Evolutionary conservation across 1,140 invertebrate genomes (phyloP).

Genomic region (Microplitis mediator): DNA sequence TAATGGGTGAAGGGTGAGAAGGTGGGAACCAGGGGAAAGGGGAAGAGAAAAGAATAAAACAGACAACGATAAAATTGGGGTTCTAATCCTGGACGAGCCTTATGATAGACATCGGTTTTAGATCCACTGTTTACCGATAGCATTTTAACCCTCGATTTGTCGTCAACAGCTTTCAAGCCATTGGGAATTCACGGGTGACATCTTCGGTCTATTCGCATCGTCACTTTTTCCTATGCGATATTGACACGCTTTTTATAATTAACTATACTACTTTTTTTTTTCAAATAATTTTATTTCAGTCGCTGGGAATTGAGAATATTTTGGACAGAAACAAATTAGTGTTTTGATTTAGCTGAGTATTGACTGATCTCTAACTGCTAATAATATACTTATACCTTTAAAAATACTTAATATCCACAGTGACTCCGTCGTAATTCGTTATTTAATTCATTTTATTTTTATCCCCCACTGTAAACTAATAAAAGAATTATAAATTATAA

Average conservation of each 20-base stretch:
- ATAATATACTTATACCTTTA: too few species aligned
- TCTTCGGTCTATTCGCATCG: slow-evolving; percentile 2
- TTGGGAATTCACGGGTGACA: slow-evolving; percentile 49
- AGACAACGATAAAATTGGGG: slow-evolving; percentile 52
- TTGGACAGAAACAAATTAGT: too few species aligned
- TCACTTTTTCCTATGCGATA: background rate
- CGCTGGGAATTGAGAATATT: too few species aligned
- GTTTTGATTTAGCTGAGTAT: too few species aligned
- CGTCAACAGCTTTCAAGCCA: slow-evolving; percentile 59
- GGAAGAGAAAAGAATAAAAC: background rate
- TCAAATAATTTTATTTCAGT: background rate
- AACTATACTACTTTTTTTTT: background rate
- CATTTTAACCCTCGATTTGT: slow-evolving; percentile 65
- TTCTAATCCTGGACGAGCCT: slow-evolving; percentile 53
- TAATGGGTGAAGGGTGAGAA: too few species aligned
- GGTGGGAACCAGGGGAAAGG: too few species aligned
- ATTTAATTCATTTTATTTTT: too few species aligned
- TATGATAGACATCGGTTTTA: slow-evolving; percentile 48
- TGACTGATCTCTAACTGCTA: too few species aligned
- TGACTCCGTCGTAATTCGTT: too few species aligned
- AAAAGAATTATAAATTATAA: too few species aligned
- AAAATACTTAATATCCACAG: too few species aligned
- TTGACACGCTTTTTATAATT: background rate
- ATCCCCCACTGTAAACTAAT: too few species aligned
- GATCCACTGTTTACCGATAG: slow-evolving; percentile 59